phyloP scores from a whole-genome alignment of 2,888 invertebrate genomes.

The Trissoscelio sp. region DNA sequence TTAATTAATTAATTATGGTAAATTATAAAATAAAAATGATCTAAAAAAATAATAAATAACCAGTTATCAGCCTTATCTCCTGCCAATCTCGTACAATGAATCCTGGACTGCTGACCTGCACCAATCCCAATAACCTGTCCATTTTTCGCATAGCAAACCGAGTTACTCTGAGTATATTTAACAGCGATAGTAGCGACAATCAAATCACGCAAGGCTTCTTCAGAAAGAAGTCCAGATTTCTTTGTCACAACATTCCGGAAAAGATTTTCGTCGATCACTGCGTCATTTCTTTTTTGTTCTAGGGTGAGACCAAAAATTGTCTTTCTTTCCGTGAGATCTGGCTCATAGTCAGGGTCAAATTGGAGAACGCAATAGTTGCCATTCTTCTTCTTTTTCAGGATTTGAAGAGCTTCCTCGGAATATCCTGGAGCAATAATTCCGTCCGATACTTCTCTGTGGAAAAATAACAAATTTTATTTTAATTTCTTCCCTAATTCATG shows the following conservation, averaged over 20 bases:
- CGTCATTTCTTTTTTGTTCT: constrained; percentile 96
- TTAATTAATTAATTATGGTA: not conserved
- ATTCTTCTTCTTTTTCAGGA: constrained; percentile 97
- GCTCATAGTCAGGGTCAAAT: constrained; percentile 95
- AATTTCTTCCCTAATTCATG: too few species aligned
- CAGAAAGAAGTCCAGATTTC: constrained; percentile 88
- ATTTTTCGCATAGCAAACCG: constrained; percentile 97
- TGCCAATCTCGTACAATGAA: constrained; percentile 98
- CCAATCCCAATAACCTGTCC: constrained; percentile 98
- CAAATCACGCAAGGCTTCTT: constrained; percentile 92
- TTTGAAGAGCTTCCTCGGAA: constrained; percentile 90
- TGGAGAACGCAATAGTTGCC: constrained; percentile 95
- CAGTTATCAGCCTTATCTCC: constrained; percentile 99
- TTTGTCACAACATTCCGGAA: constrained; percentile 92
- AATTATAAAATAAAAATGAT: not conserved
- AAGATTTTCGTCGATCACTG: constrained; percentile 89
- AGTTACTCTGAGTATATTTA: constrained; percentile 99
- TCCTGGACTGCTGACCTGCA: constrained; percentile 99
- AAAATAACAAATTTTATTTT: constrained; percentile 7
- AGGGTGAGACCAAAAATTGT: constrained; percentile 93
- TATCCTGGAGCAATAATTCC: constrained; percentile 99
- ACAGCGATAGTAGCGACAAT: constrained; percentile 98
- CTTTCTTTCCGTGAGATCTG: constrained; percentile 91
- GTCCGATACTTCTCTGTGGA: constrained; percentile 93
- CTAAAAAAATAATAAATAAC: constrained; percentile 82